A percentile compares a stretch with the other conserved stretches of the same genome.
These are phyloP conservation scores for Halichoerus grypus DNA, from an alignment of 2,113 vertebrate genomes.

Conservation along the genomic window DNA sequence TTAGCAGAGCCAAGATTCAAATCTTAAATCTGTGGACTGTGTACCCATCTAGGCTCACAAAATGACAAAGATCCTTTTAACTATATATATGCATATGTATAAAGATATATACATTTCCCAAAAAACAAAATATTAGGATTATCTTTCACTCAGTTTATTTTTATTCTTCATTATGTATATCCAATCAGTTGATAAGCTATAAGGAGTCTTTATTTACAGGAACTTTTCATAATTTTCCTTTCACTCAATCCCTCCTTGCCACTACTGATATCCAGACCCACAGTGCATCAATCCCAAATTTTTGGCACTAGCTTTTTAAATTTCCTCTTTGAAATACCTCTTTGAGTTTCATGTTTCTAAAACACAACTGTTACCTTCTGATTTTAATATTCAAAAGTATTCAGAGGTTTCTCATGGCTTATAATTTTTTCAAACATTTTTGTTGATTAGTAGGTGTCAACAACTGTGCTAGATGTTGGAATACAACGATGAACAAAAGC, in stretches of 20 bases:
- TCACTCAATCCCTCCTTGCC: not conserved
- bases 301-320: not conserved
- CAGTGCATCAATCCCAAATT: not conserved
- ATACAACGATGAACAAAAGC: not conserved
- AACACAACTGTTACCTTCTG: not conserved
- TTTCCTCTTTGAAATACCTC: not conserved
- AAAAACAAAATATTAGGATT: not conserved
- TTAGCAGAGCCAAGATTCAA: not conserved
- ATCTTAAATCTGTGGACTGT: not conserved
- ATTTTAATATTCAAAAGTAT: not conserved
- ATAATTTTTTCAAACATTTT: not conserved
- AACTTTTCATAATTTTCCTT: not conserved
- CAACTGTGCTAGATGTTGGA: not conserved
- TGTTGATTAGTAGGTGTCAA: not conserved
- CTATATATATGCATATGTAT: not conserved
- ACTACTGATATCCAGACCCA: not conserved
- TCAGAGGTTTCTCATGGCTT: not conserved
- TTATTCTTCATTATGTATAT: not conserved
- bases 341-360: not conserved
- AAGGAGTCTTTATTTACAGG: not conserved
- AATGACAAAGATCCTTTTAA: not conserved
- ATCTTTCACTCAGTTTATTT: not conserved
- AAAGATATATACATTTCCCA: not conserved
- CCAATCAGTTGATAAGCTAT: not conserved
- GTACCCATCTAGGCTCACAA: not conserved